Percentiles rank a stretch among this genome's conserved stretches.
Conservation (phyloP, 1,140 invertebrate genomes). For the Trichonephila clavipes region DNA sequence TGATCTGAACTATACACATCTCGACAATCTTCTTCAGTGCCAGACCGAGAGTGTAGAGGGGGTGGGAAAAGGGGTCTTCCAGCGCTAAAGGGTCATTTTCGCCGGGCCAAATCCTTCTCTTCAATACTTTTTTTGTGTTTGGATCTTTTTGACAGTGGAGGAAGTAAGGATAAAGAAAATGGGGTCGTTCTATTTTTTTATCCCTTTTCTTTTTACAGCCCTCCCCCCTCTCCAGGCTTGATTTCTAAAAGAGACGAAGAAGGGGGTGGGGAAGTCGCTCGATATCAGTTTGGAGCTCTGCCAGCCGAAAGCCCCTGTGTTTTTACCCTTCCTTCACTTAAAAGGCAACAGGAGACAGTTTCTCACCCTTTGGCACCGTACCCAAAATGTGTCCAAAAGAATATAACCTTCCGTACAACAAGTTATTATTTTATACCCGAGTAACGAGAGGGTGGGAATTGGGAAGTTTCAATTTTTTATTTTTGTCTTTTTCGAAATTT, state of each 20-base stretch:
- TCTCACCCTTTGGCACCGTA: constrained; percentile 27
- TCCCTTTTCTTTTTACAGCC: constrained; percentile 33
- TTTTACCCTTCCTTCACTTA: constrained; percentile 61
- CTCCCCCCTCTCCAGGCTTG: constrained; percentile 21
- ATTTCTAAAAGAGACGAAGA: constrained; percentile 25
- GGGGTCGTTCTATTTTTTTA: constrained; percentile 66
- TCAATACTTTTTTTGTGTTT: constrained; percentile 56
- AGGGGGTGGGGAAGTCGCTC: constrained; percentile 20
- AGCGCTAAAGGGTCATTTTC: constrained; percentile 72
- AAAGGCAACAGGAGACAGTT: constrained; percentile 69
- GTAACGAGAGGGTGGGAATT: not conserved
- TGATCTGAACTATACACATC: constrained; percentile 42
- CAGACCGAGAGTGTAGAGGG: not conserved
- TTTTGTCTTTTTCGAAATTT: not conserved
- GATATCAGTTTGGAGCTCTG: constrained; percentile 70
- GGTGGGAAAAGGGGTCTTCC: not conserved
- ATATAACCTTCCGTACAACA: constrained; percentile 42
- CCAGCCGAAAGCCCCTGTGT: constrained; percentile 43
- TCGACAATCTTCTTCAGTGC: constrained; percentile 21
- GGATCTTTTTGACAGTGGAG: constrained; percentile 71
- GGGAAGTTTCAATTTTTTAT: not conserved
- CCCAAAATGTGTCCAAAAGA: constrained; percentile 55
- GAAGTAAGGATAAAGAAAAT: constrained; percentile 75
- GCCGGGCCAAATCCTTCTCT: constrained; percentile 52
- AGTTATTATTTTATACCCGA: constrained; percentile 59